Base-by-base conservation (phyloP, 1,140 invertebrate species). In the Drosophila murphyi region DNA sequence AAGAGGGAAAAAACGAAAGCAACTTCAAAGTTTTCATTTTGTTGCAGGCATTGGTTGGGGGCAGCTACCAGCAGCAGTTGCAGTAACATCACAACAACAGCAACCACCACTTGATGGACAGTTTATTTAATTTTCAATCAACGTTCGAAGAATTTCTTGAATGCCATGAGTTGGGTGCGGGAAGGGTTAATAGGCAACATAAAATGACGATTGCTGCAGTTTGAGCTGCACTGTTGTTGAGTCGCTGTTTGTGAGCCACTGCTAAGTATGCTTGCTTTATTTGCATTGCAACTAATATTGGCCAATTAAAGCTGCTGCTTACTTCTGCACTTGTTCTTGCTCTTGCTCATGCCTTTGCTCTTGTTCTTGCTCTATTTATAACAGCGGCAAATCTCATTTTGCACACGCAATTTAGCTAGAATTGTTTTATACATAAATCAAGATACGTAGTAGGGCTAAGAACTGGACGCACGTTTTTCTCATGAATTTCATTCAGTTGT, bases 81-180 rank as follows among this genome's bases (percentile, higher is more conserved):
- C 1, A 20, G 20, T 20, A 20, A 20, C 20, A 20, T 20, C 20
- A 20, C 20, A 20, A 20, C 20, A 20, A 20, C 20, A 20, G 20
- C 20, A 20, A 20, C 20, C 48, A 52, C 41, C 56, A 65, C 64
- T 74, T 87, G 71, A 86, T 82, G 76, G 83, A 55, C 79, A 72
- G 70, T 82, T 82, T 87, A 78, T 87, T 86, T 87, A 78, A 86
- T 79, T 82, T 78, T 48, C 63, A 51, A 87, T 59, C 54, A 62
- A 76, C 57, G 61, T 65, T 59, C n/a, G 35, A 62, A 63, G 43
- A 71, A 54, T 41, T 32, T 62, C 12, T 67, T 34, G 47, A 72
- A 35, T 34, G 52, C n/a, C 31, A n/a, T 45, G 2, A 41, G 5
- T 28, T 37, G 20, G 3, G 20, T 0, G 32, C 5, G 4, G 4